Evolutionary conservation across 2,797 vertebrate genomes (phyloP).

Genomic region (Karalla daura): DNA sequence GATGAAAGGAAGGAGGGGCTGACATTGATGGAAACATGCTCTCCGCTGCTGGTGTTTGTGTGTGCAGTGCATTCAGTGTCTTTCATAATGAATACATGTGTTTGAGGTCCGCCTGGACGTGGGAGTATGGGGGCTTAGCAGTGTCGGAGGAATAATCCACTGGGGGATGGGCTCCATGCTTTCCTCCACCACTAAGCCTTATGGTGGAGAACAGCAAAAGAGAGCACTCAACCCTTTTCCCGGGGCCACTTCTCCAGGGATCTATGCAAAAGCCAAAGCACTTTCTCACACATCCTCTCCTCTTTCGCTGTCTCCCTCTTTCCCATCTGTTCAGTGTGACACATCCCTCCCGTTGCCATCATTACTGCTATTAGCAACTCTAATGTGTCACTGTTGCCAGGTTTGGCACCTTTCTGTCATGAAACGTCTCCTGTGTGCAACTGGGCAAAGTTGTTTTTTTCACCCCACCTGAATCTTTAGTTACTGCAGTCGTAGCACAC

Average conservation of each 20-base stretch:
- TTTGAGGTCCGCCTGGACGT: constrained; percentile 67
- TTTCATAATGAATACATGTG: constrained; percentile 74
- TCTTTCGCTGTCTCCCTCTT: constrained; percentile 35
- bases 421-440: constrained; percentile 42
- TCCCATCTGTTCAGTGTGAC: constrained; percentile 80
- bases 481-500: neutral
- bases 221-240: constrained; percentile 75
- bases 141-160: constrained; percentile 78
- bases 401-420: constrained; percentile 64
- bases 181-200: constrained; percentile 73
- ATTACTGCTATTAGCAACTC: constrained; percentile 78
- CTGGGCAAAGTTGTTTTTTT: constrained; percentile 29
- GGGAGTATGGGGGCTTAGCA: constrained; percentile 76
- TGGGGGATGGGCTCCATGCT: constrained; percentile 74
- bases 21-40: constrained; percentile 19
- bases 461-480: constrained; percentile 15
- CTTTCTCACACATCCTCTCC: constrained; percentile 67
- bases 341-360: constrained; percentile 68
- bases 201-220: constrained; percentile 72
- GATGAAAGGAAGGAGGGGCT: constrained; percentile 21
- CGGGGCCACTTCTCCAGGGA: constrained; percentile 75
- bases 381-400: constrained; percentile 70
- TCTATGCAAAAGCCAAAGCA: constrained; percentile 71
- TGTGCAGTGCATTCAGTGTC: constrained; percentile 48
- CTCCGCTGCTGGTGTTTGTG: constrained; percentile 38